Conservation (phyloP, 2,113 vertebrate genomes). For the Camelus bactrianus region DNA sequence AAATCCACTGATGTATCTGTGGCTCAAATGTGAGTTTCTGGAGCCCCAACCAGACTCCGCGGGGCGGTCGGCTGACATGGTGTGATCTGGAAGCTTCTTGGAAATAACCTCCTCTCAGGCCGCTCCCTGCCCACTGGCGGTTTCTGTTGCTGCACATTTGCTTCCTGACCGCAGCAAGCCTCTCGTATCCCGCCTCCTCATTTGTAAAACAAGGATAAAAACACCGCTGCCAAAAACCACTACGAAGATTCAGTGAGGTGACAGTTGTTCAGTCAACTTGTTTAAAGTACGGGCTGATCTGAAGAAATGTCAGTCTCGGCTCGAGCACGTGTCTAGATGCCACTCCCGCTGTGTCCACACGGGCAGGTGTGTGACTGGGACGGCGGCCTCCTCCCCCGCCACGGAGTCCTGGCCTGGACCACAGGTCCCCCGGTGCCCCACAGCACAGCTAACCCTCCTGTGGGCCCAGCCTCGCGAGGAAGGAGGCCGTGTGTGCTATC, state of each 20-base stretch:
- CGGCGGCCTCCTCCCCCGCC: neutral
- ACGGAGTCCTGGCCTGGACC: neutral
- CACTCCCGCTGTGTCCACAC: neutral
- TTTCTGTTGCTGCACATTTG: neutral
- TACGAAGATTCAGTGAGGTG: neutral
- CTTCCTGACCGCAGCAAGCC: neutral
- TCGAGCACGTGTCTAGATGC: no score
- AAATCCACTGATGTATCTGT: rapidly evolving
- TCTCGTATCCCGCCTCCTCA: neutral
- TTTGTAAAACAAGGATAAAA: neutral
- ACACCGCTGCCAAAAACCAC: neutral
- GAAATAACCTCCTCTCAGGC: neutral
- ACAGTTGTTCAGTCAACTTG: neutral
- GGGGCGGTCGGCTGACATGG: rapidly evolving
- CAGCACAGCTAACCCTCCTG: no score
- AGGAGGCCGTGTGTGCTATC: neutral
- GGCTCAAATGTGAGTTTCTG: neutral
- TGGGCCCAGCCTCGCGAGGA: neutral
- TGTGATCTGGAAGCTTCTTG: neutral
- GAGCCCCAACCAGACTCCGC: neutral
- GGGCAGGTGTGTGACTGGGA: neutral
- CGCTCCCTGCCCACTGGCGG: rapidly evolving
- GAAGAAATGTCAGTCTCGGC: neutral
- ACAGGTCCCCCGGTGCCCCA: rapidly evolving
- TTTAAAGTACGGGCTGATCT: neutral